Conservation (phyloP, 2,797 vertebrate genomes). For the Semaprochilodus insignis region DNA sequence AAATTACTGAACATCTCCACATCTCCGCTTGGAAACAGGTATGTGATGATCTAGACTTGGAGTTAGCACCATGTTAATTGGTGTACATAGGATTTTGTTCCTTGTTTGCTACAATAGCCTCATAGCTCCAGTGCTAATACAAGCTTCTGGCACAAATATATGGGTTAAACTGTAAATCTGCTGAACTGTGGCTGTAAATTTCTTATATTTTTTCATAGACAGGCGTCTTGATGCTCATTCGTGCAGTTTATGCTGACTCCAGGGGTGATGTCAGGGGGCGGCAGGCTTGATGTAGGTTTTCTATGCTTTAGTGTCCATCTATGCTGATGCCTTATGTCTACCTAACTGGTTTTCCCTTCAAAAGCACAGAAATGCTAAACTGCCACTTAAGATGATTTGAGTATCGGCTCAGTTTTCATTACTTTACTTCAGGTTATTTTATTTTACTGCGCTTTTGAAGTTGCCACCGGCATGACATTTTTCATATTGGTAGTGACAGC, state of each 20-base stretch:
- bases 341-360: background rate
- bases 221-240: no score
- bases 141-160: background rate
- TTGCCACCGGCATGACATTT: constrained; percentile 2
- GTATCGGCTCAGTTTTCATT: background rate
- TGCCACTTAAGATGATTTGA: constrained; percentile 6
- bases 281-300: background rate
- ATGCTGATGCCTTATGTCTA: background rate
- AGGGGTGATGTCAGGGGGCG: no score
- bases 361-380: background rate
- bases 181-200: no score
- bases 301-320: background rate
- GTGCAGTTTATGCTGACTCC: no score
- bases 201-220: no score
- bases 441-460: background rate
- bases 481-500: constrained; percentile 28
- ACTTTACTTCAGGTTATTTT: background rate
- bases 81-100: no score
- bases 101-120: background rate
- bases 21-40: no score
- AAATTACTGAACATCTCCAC: no score
- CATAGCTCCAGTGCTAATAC: background rate
- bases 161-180: no score
- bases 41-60: background rate
- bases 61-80: no score